Evolutionary conservation across 2,797 vertebrate species (phyloP).

Genomic region (Cossypha heuglini): DNA sequence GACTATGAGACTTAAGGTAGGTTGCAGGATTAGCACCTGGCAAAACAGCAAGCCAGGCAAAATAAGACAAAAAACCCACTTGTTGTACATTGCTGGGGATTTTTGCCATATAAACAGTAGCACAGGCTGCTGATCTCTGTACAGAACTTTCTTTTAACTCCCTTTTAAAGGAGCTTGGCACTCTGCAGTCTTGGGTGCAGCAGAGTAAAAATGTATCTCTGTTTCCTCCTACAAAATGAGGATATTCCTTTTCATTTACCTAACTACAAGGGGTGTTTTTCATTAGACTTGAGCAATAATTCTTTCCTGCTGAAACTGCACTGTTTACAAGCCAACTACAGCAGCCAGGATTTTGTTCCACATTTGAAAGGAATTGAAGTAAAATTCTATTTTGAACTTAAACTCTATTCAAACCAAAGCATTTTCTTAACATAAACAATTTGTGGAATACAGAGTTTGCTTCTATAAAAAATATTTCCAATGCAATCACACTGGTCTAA

Average conservation of each 20-base stretch:
- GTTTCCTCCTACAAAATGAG: not conserved
- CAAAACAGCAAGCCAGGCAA: constrained; percentile 30
- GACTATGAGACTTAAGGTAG: constrained; percentile 76
- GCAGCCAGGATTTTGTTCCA: not conserved
- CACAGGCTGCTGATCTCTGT: not conserved
- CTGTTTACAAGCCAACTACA: not conserved
- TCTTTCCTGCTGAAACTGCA: not conserved
- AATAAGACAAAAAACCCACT: not conserved
- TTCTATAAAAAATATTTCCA: not conserved
- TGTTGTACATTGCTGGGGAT: not conserved
- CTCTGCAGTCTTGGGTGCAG: not conserved
- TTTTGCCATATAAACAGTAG: not conserved
- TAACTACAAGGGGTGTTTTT: not conserved
- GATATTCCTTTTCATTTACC: not conserved
- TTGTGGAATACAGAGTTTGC: not conserved
- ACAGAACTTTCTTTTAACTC: not conserved
- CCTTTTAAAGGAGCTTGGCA: not conserved
- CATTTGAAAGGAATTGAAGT: not conserved
- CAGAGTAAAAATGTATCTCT: not conserved
- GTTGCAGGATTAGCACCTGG: constrained; percentile 70
- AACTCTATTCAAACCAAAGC: not conserved
- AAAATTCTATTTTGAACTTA: not conserved
- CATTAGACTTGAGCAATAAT: not conserved
- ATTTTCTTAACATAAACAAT: not conserved
- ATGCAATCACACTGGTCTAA: not conserved